A percentile compares a stretch with the other conserved stretches of the same genome.
phyloP scores from a whole-genome alignment of 35 echinoderm and acorn worm species.

The Eucidaris tribuloides region DNA sequence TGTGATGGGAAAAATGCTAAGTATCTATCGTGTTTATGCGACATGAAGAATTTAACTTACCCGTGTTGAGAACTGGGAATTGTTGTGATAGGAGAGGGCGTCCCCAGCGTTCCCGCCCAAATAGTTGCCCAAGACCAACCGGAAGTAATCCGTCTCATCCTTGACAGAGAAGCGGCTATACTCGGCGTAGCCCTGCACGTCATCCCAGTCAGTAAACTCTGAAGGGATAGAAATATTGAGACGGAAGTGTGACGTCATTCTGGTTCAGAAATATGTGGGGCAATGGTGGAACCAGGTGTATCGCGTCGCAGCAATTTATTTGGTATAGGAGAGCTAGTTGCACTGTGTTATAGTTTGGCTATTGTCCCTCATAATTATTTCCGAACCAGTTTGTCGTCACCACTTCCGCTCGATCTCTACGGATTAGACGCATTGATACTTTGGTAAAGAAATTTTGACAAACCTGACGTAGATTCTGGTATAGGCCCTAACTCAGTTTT shows the following conservation, averaged over 20 bases:
- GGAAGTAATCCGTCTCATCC: slow-evolving; percentile 49
- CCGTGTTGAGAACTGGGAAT: slow-evolving; percentile 63
- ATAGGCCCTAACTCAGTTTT: no score
- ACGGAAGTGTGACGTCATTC: not conserved
- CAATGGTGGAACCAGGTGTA: no score
- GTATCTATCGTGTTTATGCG: no score
- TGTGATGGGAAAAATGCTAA: no score
- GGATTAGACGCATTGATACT: no score
- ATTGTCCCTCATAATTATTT: no score
- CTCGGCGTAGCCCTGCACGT: slow-evolving; percentile 58
- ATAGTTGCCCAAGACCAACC: slow-evolving; percentile 59
- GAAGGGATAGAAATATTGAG: not conserved
- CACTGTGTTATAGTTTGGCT: not conserved
- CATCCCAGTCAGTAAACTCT: slow-evolving; percentile 94
- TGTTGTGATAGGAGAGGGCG: slow-evolving; percentile 82
- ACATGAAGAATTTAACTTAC: no score
- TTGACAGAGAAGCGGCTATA: slow-evolving; percentile 63
- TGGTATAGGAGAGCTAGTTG: not conserved
- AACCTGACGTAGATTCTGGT: no score
- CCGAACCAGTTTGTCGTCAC: no score
- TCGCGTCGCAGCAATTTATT: not conserved
- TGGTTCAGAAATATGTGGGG: not conserved
- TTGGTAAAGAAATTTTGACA: no score
- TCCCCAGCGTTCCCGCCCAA: slow-evolving; percentile 73
- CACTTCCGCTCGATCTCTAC: no score